These are phyloP conservation scores for Hemicentrotus pulcherrimus DNA, from an alignment of 35 echinoderm and acorn worm genomes.

Conservation along the genomic window DNA sequence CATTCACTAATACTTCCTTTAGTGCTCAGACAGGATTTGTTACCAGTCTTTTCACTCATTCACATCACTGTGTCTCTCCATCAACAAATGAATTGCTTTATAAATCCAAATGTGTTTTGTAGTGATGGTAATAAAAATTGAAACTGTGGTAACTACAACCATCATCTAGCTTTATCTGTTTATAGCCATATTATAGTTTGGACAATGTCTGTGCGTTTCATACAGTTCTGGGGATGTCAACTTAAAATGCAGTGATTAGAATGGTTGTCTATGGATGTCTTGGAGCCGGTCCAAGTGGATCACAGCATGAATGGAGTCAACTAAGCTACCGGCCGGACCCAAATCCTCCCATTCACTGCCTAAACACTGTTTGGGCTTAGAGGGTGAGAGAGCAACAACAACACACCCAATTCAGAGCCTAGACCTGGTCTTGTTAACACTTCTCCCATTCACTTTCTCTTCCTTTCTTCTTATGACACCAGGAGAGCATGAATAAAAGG, in stretches of 20 bases:
- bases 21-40: background rate
- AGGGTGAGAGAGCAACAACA: background rate
- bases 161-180: no score
- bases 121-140: no score
- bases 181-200: background rate
- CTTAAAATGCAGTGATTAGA: background rate
- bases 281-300: background rate
- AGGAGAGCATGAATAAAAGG: background rate
- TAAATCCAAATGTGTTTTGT: no score
- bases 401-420: background rate
- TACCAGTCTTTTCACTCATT: background rate
- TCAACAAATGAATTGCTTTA: no score
- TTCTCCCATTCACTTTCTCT: background rate
- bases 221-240: background rate
- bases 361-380: background rate
- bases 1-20: background rate
- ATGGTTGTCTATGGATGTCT: background rate
- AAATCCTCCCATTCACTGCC: background rate
- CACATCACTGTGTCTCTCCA: no score
- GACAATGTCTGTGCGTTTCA: background rate
- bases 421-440: background rate
- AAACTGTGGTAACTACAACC: no score
- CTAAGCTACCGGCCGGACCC: background rate
- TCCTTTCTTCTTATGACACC: background rate
- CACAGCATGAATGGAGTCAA: background rate